A percentile compares a stretch with the other conserved stretches of the same genome.
phyloP scores from a whole-genome alignment of 1,140 invertebrate genomes.

The Drosophila auraria region DNA sequence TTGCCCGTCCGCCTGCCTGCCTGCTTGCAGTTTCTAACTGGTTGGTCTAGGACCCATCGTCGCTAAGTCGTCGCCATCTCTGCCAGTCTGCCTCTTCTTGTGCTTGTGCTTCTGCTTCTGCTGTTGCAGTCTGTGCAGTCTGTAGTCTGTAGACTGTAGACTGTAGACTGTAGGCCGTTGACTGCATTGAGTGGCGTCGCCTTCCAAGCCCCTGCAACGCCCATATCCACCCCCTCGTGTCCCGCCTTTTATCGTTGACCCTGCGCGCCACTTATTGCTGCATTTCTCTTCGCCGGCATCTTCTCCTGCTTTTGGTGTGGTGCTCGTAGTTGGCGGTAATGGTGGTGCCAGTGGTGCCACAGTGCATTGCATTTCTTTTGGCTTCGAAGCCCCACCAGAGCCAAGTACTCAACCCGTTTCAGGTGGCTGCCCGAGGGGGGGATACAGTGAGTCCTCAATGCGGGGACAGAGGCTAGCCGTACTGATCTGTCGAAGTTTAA shows the following conservation, averaged over 20 bases:
- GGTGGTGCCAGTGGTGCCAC: conserved; percentile 9
- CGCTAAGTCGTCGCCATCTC: conserved; percentile 48
- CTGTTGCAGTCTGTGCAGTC: not conserved
- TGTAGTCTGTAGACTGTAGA: conserved; percentile 11
- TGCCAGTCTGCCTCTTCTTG: conserved; percentile 12
- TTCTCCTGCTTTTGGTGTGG: conserved; percentile 37
- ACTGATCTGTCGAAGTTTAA: not conserved
- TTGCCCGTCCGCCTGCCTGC: conserved; percentile 42
- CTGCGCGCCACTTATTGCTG: conserved; percentile 81
- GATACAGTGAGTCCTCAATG: conserved; percentile 18
- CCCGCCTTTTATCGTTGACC: conserved; percentile 67
- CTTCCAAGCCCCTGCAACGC: conserved; percentile 35
- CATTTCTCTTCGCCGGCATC: conserved; percentile 63
- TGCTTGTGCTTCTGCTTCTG: not conserved
- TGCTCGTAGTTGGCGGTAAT: conserved; percentile 2
- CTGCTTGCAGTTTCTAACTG: conserved; percentile 76
- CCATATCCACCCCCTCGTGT: conserved; percentile 1
- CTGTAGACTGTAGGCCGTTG: conserved; percentile 79
- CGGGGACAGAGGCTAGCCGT: not conserved
- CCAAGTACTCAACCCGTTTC: conserved; percentile 68
- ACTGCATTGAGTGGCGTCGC: conserved; percentile 67
- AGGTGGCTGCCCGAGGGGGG: conserved; percentile 1
- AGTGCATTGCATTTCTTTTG: conserved; percentile 72
- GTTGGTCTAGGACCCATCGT: conserved; percentile 58
- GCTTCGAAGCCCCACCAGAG: conserved; percentile 78